These are phyloP conservation scores for Simalia tracyae DNA, from an alignment of 2,797 vertebrate species.

Conservation along the genomic window DNA sequence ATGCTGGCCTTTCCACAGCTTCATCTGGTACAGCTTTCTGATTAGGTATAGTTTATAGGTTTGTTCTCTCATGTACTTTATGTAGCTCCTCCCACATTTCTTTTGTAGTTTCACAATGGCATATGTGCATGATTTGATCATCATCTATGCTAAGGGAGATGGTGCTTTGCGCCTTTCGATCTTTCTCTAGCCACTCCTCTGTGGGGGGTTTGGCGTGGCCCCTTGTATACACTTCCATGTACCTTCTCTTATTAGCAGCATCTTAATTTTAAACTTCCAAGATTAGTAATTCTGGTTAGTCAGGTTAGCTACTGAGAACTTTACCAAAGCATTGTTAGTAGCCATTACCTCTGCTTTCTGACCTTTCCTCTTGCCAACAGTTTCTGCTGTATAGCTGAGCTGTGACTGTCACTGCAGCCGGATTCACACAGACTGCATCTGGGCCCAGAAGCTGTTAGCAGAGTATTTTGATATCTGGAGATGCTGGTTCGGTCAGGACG, in stretches of 20 bases:
- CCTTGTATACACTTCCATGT: background rate
- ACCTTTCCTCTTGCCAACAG: too few relatives aligned
- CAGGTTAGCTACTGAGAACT: too few relatives aligned
- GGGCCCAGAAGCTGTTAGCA: background rate
- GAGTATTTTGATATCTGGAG: background rate
- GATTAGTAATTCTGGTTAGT: too few relatives aligned
- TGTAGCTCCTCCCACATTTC: background rate
- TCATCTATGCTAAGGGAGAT: background rate
- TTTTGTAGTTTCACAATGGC: background rate
- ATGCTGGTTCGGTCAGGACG: background rate
- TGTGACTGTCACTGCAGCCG: too few relatives aligned
- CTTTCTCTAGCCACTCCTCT: background rate
- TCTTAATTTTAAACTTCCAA: background rate
- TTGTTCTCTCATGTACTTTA: background rate
- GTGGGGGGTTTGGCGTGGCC: background rate
- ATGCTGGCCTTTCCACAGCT: background rate
- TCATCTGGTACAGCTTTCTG: background rate
- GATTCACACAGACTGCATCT: too few relatives aligned
- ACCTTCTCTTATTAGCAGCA: background rate
- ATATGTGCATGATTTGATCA: background rate
- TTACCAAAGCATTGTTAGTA: too few relatives aligned
- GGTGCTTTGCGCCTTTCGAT: background rate
- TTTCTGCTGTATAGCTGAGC: too few relatives aligned
- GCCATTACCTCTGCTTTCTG: too few relatives aligned
- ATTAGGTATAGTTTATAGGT: background rate